phyloP scores from a whole-genome alignment of 2,797 vertebrate genomes.

The Sebastes trivittatus region DNA sequence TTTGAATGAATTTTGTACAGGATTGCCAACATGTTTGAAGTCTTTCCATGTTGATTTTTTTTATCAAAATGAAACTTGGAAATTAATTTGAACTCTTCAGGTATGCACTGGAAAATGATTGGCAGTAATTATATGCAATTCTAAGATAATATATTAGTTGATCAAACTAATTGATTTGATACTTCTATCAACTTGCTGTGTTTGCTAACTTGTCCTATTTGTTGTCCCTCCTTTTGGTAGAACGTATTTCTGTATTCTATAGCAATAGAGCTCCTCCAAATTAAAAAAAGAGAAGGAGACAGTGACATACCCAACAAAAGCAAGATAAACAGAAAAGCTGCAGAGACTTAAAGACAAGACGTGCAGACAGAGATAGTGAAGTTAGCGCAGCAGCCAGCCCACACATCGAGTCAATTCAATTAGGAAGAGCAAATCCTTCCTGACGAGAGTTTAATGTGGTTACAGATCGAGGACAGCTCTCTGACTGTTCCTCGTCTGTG shows the following conservation, averaged over 20 bases:
- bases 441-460: slow-evolving; percentile 40
- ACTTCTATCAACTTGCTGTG: rapidly evolving
- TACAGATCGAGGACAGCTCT: slow-evolving; percentile 18
- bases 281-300: background rate
- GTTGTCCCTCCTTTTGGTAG: background rate
- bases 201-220: background rate
- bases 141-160: too few species aligned
- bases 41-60: too few species aligned
- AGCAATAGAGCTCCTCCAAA: background rate
- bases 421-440: slow-evolving; percentile 35
- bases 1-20: too few species aligned
- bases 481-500: background rate
- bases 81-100: too few species aligned
- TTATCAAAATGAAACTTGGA: too few species aligned
- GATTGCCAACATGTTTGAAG: too few species aligned
- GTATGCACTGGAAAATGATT: too few species aligned
- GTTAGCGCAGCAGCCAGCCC: slow-evolving; percentile 14
- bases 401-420: slow-evolving; percentile 30
- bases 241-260: background rate
- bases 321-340: background rate
- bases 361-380: background rate
- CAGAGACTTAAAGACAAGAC: background rate
- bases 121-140: too few species aligned
- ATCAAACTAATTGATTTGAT: background rate
- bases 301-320: background rate